Conservation (phyloP, 2,113 vertebrate genomes). For the Nesogale talazaci region DNA sequence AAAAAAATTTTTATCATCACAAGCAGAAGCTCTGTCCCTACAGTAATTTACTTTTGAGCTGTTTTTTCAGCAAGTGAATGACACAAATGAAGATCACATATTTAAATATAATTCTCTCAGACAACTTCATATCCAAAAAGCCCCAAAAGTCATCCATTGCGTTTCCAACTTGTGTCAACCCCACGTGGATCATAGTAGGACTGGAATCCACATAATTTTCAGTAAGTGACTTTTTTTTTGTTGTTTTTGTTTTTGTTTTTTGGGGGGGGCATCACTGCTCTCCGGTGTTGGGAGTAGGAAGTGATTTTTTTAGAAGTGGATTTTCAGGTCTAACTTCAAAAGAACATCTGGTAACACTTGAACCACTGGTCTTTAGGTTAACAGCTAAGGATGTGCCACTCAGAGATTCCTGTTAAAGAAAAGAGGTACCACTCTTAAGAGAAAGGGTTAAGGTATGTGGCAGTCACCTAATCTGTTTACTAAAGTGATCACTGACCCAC, state of each 20-base stretch:
- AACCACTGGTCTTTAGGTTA: neutral
- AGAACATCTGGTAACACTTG: neutral
- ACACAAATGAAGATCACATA: constrained; percentile 32
- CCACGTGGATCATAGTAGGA: neutral
- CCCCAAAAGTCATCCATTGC: neutral
- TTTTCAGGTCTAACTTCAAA: neutral
- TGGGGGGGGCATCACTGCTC: no score
- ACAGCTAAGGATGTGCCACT: neutral
- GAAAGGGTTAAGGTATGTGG: neutral
- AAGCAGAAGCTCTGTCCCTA: neutral
- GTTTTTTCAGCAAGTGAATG: constrained; percentile 26
- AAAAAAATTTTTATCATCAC: neutral
- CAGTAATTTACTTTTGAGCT: constrained; percentile 25
- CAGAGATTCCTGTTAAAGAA: neutral
- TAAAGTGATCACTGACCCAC: neutral
- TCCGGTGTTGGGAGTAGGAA: no score
- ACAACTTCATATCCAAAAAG: constrained; percentile 46
- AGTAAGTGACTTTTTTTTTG: no score
- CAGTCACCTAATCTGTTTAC: neutral
- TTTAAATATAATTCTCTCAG: constrained; percentile 10
- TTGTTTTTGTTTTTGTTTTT: no score
- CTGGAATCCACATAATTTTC: neutral
- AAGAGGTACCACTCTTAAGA: neutral
- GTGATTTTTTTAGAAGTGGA: neutral
- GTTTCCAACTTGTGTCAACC: no score